phyloP scores from a whole-genome alignment of 2,113 vertebrate genomes.

The Chiloscyllium plagiosum region DNA sequence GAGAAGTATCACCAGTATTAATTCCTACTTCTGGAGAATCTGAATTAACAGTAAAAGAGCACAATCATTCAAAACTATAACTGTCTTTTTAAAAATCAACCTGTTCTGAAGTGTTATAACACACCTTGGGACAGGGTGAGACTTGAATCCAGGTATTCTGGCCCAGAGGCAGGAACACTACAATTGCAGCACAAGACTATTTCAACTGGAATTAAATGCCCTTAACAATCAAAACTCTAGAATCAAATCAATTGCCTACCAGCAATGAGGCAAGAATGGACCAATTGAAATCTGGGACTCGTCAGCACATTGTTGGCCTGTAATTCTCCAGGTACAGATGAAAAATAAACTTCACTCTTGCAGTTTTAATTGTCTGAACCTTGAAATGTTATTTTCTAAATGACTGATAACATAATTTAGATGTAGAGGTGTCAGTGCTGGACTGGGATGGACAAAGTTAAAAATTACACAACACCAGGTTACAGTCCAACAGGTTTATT shows the following conservation, averaged over 20 bases:
- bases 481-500: too few species aligned
- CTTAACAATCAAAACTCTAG: not conserved
- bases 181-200: too few species aligned
- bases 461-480: too few species aligned
- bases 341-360: not conserved
- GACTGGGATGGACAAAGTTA: too few species aligned
- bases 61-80: too few species aligned
- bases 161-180: too few species aligned
- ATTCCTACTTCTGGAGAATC: not conserved
- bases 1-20: not conserved
- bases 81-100: too few species aligned
- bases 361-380: not conserved
- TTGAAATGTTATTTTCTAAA: not conserved
- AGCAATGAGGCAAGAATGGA: not conserved
- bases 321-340: not conserved
- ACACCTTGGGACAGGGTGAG: too few species aligned
- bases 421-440: too few species aligned
- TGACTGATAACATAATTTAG: too few species aligned
- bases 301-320: not conserved
- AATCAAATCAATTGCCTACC: not conserved
- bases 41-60: not conserved
- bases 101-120: too few species aligned
- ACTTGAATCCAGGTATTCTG: too few species aligned
- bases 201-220: not conserved
- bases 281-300: not conserved